phyloP scores from a whole-genome alignment of 2,888 invertebrate genomes.

The Camptogramma bilineatum region DNA sequence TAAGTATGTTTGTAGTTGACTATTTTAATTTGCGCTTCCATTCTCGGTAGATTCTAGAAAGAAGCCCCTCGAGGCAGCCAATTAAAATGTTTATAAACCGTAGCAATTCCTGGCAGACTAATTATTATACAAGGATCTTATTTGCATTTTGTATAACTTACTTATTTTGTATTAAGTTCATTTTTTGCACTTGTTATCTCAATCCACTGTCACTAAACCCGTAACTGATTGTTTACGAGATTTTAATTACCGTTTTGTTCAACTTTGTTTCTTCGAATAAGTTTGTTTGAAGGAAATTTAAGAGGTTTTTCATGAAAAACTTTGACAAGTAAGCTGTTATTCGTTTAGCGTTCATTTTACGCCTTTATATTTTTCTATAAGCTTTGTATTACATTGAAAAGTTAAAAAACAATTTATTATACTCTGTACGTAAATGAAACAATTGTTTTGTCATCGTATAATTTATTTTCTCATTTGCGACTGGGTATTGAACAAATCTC shows the following conservation, averaged over 20 bases:
- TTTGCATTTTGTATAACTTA: too few species aligned
- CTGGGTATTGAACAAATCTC: conserved; percentile 74
- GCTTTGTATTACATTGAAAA: background rate
- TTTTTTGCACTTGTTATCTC: conserved; percentile 15
- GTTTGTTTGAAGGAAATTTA: conserved; percentile 3
- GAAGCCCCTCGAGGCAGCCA: background rate
- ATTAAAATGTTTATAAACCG: background rate
- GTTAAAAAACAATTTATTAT: background rate
- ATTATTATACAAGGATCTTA: background rate
- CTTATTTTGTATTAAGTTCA: background rate
- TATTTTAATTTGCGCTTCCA: too few species aligned
- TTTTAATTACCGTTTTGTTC: conserved; percentile 19
- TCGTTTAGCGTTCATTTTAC: too few species aligned
- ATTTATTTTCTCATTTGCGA: conserved; percentile 79
- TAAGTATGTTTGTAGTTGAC: too few species aligned
- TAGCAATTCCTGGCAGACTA: background rate
- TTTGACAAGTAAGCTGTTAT: too few species aligned
- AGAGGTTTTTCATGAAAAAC: background rate
- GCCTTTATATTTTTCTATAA: too few species aligned
- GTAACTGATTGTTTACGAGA: conserved; percentile 32
- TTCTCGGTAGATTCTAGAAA: background rate
- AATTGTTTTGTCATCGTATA: conserved; percentile 62
- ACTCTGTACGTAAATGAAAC: background rate
- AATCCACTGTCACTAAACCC: conserved; percentile 28
- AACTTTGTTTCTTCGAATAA: conserved; percentile 1